A percentile compares a stretch with the other conserved stretches of the same genome.
Conservation (phyloP, 2,113 vertebrate genomes). For the Channa maculata region DNA sequence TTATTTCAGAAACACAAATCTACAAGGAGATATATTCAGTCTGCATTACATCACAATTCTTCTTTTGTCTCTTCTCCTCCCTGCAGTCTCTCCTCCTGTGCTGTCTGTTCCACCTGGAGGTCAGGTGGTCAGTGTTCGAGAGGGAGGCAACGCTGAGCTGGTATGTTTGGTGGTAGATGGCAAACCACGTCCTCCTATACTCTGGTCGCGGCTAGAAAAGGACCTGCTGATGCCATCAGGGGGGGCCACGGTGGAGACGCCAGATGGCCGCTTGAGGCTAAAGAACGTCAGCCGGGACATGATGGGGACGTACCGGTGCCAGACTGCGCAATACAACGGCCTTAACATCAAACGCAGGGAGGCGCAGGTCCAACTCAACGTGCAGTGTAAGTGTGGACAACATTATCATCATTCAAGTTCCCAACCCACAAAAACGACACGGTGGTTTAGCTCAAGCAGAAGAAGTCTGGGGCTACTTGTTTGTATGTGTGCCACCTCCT, state of each 20-base stretch:
- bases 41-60: background rate
- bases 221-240: constrained; percentile 91
- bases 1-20: no score
- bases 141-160: constrained; percentile 90
- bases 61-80: constrained; percentile 1
- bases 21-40: background rate
- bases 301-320: constrained; percentile 93
- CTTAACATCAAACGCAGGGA: constrained; percentile 95
- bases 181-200: constrained; percentile 93
- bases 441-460: background rate
- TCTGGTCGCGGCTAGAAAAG: constrained; percentile 95
- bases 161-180: constrained; percentile 91
- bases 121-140: constrained; percentile 86
- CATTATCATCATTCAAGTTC: background rate
- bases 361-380: constrained; percentile 92
- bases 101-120: constrained; percentile 90
- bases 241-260: constrained; percentile 84
- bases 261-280: constrained; percentile 90
- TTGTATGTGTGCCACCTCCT: no score
- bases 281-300: constrained; percentile 90
- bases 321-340: constrained; percentile 96
- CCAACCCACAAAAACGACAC: background rate
- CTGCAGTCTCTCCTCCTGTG: constrained; percentile 89
- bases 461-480: background rate
- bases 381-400: constrained; percentile 90